Percentiles rank a stretch among this genome's conserved stretches.
Evolutionary conservation across 2,797 vertebrate species (phyloP).

Genomic region (Xiphophorus birchmanni): DNA sequence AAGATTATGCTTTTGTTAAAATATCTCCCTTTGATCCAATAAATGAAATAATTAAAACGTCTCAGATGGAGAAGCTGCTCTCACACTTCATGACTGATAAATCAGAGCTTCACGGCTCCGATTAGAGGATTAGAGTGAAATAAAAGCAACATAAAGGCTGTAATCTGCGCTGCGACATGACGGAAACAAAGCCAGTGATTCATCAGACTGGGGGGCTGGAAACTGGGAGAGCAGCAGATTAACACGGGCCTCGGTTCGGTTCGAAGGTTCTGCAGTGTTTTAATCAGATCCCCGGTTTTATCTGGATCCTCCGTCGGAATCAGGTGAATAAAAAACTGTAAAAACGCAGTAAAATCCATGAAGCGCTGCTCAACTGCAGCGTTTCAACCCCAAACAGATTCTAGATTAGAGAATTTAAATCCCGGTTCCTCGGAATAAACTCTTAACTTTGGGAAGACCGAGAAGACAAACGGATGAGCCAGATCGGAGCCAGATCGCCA

Average conservation of each 20-base stretch:
- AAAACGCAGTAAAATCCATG: background rate
- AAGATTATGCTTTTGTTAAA: constrained; percentile 26
- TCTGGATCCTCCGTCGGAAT: background rate
- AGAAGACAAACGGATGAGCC: background rate
- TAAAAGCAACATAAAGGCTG: constrained; percentile 28
- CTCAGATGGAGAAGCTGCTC: constrained; percentile 15
- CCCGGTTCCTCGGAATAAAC: constrained; percentile 2
- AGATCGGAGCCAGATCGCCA: too few species aligned
- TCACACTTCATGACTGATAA: constrained; percentile 22
- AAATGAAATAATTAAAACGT: constrained; percentile 3
- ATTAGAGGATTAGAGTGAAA: constrained; percentile 57
- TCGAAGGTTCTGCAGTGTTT: background rate
- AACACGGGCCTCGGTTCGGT: constrained; percentile 9
- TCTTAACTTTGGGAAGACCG: background rate
- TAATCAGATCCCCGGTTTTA: background rate
- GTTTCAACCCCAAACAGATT: background rate
- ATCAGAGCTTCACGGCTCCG: constrained; percentile 28
- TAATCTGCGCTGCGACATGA: constrained; percentile 12
- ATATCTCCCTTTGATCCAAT: constrained; percentile 8
- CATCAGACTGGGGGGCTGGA: constrained; percentile 39
- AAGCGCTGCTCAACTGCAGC: background rate
- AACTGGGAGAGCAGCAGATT: constrained; percentile 23
- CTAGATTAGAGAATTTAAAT: background rate
- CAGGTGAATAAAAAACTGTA: constrained; percentile 2
- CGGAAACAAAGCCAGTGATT: background rate